These are phyloP conservation scores for Epistrophe eligans DNA, from an alignment of 2,888 invertebrate genomes.

Conservation along the genomic window DNA sequence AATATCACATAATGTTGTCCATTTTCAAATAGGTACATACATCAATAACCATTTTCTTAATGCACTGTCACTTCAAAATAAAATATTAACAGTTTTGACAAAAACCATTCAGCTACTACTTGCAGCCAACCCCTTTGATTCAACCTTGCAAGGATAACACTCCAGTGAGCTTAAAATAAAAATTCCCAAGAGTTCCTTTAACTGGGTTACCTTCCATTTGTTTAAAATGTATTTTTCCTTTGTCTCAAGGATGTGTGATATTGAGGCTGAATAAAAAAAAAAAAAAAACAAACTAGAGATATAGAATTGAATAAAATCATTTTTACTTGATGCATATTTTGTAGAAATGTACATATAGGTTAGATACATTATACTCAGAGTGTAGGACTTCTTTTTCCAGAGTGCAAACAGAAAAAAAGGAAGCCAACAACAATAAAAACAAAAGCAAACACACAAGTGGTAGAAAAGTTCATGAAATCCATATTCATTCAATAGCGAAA, in stretches of 20 bases:
- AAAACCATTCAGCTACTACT: neutral
- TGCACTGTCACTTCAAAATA: conserved; percentile 4
- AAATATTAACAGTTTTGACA: neutral
- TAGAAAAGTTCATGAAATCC: neutral
- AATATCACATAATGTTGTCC: no score
- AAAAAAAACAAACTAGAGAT: no score
- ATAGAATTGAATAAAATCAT: conserved; percentile 9
- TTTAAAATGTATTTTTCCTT: conserved; percentile 15
- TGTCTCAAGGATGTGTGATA: neutral
- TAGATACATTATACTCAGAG: neutral
- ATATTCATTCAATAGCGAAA: neutral
- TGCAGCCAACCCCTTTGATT: neutral
- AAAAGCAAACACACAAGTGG: neutral
- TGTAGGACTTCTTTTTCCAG: neutral
- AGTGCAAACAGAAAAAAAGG: neutral
- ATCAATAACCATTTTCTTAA: neutral
- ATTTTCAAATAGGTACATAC: no score
- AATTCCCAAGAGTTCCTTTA: conserved; percentile 1
- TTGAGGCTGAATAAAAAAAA: conserved; percentile 1
- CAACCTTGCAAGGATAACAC: conserved; percentile 22
- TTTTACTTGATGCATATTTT: neutral
- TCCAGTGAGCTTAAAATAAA: neutral
- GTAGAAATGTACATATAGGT: neutral
- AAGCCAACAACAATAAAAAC: neutral
- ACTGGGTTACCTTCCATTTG: conserved; percentile 19